Percentiles rank a stretch among this genome's conserved stretches.
Evolutionary conservation across 2,113 vertebrate species (phyloP).

Genomic region (Origma solitaria): DNA sequence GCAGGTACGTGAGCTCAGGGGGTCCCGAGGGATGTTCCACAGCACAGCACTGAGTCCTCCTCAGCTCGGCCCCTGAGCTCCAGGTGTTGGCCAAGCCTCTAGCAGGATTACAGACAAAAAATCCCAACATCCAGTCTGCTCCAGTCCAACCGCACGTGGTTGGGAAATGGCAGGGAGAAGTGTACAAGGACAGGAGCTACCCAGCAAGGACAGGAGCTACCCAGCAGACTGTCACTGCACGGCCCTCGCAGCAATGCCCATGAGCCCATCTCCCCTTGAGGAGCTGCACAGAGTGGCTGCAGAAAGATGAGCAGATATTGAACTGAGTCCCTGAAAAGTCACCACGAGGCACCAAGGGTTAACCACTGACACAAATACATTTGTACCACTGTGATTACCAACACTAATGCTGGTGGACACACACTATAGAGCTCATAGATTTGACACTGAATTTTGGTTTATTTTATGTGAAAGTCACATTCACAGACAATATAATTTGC

Average conservation of each 20-base stretch:
- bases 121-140: background rate
- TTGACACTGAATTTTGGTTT: background rate
- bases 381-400: background rate
- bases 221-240: background rate
- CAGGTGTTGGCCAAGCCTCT: background rate
- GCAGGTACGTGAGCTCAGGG: background rate
- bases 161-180: background rate
- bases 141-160: fast-evolving
- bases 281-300: fast-evolving
- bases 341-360: background rate
- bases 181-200: background rate
- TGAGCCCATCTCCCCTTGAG: background rate
- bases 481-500: background rate
- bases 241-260: background rate
- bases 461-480: background rate
- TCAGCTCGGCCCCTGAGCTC: background rate
- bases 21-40: background rate
- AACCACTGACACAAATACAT: background rate
- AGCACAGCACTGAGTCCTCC: background rate
- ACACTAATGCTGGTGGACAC: fast-evolving
- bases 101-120: background rate
- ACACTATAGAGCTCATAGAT: background rate
- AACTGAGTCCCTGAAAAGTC: background rate
- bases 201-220: background rate
- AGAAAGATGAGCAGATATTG: background rate